Percentiles rank a stretch among this genome's conserved stretches.
phyloP scores from a whole-genome alignment of 2,797 vertebrate species.

The Propithecus perrieri region DNA sequence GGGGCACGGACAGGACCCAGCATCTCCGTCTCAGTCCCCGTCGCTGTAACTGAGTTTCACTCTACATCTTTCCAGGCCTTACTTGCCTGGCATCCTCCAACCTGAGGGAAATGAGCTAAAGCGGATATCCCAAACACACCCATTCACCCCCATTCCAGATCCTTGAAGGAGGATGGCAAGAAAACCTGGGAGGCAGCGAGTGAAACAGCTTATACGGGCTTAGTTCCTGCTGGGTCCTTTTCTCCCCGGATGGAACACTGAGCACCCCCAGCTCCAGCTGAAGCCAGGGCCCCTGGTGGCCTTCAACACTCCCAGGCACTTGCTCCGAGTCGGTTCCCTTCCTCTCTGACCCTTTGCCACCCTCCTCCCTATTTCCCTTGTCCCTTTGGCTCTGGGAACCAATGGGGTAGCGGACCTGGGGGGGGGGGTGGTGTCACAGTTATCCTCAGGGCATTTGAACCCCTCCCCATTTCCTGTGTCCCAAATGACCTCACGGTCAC shows the following conservation, averaged over 20 bases:
- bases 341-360: neutral
- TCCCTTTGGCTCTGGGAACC: neutral
- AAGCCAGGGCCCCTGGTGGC: neutral
- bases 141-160: neutral
- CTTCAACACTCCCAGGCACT: neutral
- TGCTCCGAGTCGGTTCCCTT: neutral
- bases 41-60: neutral
- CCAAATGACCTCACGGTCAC: slow-evolving; percentile 66
- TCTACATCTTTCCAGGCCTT: neutral
- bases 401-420: neutral
- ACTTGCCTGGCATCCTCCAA: neutral
- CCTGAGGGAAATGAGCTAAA: slow-evolving; percentile 4
- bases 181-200: neutral
- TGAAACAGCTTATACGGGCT: neutral
- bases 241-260: neutral
- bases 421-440: neutral
- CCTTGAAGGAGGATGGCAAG: neutral
- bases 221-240: neutral
- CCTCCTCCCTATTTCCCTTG: neutral
- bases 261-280: neutral
- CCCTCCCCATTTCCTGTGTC: slow-evolving; percentile 76
- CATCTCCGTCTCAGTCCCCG: neutral
- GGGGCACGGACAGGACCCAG: neutral
- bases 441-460: neutral
- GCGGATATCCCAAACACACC: neutral